Conservation (phyloP, 2,113 vertebrate species). For the Clarias macrocephalus region DNA sequence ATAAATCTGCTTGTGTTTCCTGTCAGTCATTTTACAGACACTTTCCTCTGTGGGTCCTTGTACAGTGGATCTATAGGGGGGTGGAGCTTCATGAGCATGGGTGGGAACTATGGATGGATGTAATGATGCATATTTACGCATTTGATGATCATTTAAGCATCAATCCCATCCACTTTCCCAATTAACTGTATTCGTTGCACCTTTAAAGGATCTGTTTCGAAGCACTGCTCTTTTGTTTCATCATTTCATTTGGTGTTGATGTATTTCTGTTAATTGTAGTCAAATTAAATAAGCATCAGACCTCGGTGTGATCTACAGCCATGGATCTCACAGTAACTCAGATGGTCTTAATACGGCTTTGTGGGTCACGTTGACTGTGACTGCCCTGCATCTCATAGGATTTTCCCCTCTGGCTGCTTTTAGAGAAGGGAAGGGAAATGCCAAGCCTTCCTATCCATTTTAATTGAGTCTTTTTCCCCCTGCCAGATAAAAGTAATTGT, state of each 20-base stretch:
- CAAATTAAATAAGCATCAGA: background rate
- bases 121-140: no score
- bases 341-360: no score
- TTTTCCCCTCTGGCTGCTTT: background rate
- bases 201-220: background rate
- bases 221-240: background rate
- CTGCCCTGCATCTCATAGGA: background rate
- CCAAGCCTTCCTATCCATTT: background rate
- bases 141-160: no score
- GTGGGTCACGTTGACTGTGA: background rate
- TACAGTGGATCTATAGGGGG: no score
- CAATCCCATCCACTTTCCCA: no score
- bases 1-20: no score
- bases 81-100: no score
- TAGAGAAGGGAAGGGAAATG: background rate
- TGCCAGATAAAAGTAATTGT: background rate
- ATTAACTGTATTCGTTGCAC: background rate
- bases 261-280: background rate
- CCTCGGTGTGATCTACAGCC: background rate
- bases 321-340: background rate
- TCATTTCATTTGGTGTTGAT: background rate
- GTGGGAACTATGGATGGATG: no score
- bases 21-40: no score
- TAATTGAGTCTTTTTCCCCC: background rate
- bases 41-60: no score